A percentile compares a stretch with the other conserved stretches of the same genome.
Evolutionary conservation across 1,140 invertebrate species (phyloP).

Genomic region (Philopotamus ludificatus): DNA sequence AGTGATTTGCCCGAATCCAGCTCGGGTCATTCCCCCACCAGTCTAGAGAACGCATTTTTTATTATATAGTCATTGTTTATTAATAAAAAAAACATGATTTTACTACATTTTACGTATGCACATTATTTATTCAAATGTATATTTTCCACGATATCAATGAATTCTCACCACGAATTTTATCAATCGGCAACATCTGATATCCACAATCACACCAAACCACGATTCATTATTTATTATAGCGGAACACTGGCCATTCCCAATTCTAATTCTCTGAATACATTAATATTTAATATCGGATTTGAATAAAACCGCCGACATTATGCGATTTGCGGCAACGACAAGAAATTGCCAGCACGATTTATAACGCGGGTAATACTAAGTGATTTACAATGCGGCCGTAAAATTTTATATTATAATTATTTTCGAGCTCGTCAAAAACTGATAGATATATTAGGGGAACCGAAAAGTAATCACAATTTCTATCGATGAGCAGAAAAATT

Average conservation of each 20-base stretch:
- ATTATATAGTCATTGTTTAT: too few species aligned
- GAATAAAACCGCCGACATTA: neutral
- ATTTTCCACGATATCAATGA: too few species aligned
- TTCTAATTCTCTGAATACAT: constrained; percentile 5
- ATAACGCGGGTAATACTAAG: neutral
- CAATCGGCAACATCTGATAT: neutral
- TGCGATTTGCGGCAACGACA: neutral
- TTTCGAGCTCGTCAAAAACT: neutral
- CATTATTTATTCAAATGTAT: too few species aligned
- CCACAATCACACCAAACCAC: neutral
- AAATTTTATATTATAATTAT: neutral
- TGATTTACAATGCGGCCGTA: neutral
- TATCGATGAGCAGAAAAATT: neutral
- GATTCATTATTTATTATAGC: neutral
- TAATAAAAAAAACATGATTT: too few species aligned
- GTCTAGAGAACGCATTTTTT: too few species aligned
- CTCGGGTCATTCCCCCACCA: too few species aligned
- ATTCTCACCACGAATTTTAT: too few species aligned
- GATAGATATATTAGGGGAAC: neutral
- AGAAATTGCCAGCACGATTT: neutral
- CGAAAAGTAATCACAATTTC: neutral
- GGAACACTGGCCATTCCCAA: neutral
- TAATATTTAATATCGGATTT: neutral
- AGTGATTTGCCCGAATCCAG: too few species aligned
- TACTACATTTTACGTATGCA: too few species aligned